Percentiles rank a stretch among this genome's conserved stretches.
Conservation (phyloP, 2,113 vertebrate species). For the Apistogramma diplotaenia region DNA sequence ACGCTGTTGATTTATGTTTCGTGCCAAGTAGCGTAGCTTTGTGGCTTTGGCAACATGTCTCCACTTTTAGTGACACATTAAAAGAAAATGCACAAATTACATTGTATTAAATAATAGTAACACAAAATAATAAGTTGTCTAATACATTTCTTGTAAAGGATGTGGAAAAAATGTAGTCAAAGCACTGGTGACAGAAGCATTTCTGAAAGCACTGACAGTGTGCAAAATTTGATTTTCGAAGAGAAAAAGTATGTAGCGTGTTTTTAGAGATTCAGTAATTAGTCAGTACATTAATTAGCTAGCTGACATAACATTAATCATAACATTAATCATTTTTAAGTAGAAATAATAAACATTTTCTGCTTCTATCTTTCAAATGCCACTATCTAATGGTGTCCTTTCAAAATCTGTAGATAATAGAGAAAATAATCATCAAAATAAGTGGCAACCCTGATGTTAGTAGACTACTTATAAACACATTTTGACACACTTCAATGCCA, state of each 20-base stretch:
- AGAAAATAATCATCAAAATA: too few relatives aligned
- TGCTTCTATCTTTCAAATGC: not conserved
- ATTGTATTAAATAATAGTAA: not conserved
- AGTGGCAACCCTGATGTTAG: too few relatives aligned
- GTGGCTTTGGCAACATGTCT: conserved; percentile 2
- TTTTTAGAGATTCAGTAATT: not conserved
- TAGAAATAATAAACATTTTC: not conserved
- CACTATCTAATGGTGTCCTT: too few relatives aligned
- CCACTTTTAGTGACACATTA: not conserved
- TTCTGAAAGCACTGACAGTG: not conserved
- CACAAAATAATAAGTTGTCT: not conserved
- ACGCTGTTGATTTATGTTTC: conserved; percentile 10
- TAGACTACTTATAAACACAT: too few relatives aligned
- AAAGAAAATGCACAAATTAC: not conserved
- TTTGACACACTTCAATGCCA: too few relatives aligned
- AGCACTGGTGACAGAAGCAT: not conserved
- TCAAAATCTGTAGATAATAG: too few relatives aligned
- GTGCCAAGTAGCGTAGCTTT: not conserved
- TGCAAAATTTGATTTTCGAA: not conserved
- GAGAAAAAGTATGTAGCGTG: too few relatives aligned
- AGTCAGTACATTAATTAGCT: not conserved
- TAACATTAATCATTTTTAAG: too few relatives aligned
- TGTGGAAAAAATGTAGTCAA: not conserved
- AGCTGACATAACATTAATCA: not conserved
- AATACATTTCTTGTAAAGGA: not conserved